Base-by-base conservation (phyloP, 2,888 invertebrate genomes). In the Matsumyia berberina region DNA sequence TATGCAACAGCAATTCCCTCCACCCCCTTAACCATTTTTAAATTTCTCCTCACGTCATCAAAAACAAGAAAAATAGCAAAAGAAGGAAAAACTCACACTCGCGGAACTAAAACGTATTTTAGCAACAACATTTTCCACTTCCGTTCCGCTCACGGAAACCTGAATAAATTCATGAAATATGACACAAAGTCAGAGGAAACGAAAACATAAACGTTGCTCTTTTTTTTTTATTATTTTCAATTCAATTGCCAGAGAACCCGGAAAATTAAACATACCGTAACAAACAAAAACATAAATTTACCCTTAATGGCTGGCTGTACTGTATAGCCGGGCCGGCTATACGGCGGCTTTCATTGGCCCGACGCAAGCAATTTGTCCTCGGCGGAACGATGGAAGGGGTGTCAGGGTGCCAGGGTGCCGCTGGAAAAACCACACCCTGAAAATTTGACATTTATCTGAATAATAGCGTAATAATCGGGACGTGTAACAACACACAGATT, bases 241-340 rank as follows among this genome's bases (percentile, higher is more conserved):
- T 80, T 85, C 74, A 78, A 85, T 76, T 80, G 76, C 76, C 51
- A 51, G 49, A 76, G 78, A 60, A 76, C 73, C 85, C 85, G 85
- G 85, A 85, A 85, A 85, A 85, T 85, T 85, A 80, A 85, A 85
- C 80, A 85, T 60, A 80, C 85, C 85, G 85, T 85, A 85, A 85
- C 85, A 85, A 85, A 85, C 85, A 85, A 80, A 85, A 85, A 85
- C 85, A 85, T 85, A 85, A 85, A 85, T 85, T 76, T 80, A 80
- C 85, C 85, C 85, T 85, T 85, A 85, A 85, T 85, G 85, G 85
- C 55, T 51, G 46, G 37, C 15, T 53, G 42, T 60, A 49, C 42
- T 51, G 37, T 64, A n/a, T 42, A 29, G 29, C 57, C 35, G n/a
- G n/a, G n/a, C n/a, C n/a, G n/a, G n/a, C n/a, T n/a, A n/a, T n/a